Base-by-base conservation (phyloP, 2,797 vertebrate genomes). In the Syngnathus acus region DNA sequence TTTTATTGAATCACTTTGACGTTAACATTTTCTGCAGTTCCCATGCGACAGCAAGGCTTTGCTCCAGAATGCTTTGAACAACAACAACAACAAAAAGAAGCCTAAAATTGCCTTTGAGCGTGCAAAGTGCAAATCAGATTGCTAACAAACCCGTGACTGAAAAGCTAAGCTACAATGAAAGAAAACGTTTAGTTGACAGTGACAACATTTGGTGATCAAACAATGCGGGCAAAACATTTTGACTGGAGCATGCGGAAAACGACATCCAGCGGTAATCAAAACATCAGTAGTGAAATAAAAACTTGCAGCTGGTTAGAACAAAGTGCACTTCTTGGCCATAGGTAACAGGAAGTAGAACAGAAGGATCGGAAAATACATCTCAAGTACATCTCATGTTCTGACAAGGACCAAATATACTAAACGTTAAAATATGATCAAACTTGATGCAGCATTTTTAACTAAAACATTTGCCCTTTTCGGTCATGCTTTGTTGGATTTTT, bases 1-100 rank as follows among this genome's bases (percentile, higher is more conserved):
- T 26, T 92, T 87, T 87, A 85, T 89, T 90, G 77, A 86, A 86
- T 76, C 66, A 70, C 13, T 69, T 83, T 78, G 68, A 85, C 78
- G 78, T 84, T 75, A 67, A 78, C 48, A 9, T 78, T 75, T 65
- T 79, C 69, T 80, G 67, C 69, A 79, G 72, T 75, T 67, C 55
- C 26, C 82, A 80, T 78, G 78, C 78, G 74, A 81, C 78, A 74
- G 71, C 74, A 75, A 57, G 6, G 54, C n/a, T 5, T 23, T 8
- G 74, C 66, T 67, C 59, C 67, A 76, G 21, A 72, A 37, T 59
- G 37, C 6, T 5, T 1, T 5, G 26, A 58, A 60, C 17, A n/a
- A 11, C 21, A 14, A 11, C 21, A 14, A 26, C 11, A 16, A 23
- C 32, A 17, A 21, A 38, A 32, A 2, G 6, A 57, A 14, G 37